A percentile compares a stretch with the other conserved stretches of the same genome.
phyloP scores from a whole-genome alignment of 1,140 invertebrate genomes.

The Micrasema minimum region DNA sequence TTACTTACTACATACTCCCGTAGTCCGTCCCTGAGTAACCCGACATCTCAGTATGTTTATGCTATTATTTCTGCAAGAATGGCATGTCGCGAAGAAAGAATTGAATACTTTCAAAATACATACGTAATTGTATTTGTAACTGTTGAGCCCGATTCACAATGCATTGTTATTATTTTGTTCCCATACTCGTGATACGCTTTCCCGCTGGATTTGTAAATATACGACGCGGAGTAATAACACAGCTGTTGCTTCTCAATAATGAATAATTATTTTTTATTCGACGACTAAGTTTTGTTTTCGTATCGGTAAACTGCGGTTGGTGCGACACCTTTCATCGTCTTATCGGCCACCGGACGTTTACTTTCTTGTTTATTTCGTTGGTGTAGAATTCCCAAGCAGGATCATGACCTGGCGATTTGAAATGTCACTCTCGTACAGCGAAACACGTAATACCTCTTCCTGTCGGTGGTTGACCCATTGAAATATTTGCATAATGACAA shows the following conservation, averaged over 20 bases:
- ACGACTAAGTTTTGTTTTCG: too few species aligned
- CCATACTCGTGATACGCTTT: constrained; percentile 31
- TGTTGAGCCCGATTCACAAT: constrained; percentile 11
- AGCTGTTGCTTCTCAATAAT: neutral
- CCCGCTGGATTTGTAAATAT: constrained; percentile 23
- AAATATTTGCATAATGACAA: too few species aligned
- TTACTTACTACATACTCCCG: neutral
- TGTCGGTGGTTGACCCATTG: too few species aligned
- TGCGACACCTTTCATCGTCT: too few species aligned
- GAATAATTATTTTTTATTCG: neutral
- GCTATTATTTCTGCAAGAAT: constrained; percentile 19
- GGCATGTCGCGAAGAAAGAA: constrained; percentile 36
- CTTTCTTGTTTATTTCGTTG: too few species aligned
- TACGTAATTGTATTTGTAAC: constrained; percentile 38
- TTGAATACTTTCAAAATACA: constrained; percentile 41
- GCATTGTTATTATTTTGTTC: constrained; percentile 33
- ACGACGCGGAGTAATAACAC: neutral
- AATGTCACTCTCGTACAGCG: too few species aligned
- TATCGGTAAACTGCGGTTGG: too few species aligned
- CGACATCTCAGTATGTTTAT: neutral
- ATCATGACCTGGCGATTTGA: too few species aligned
- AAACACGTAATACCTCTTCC: too few species aligned
- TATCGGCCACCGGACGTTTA: too few species aligned
- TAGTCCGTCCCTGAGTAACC: neutral
- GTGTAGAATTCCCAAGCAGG: too few species aligned